These are phyloP conservation scores for Neoarius graeffei DNA, from an alignment of 2,113 vertebrate species.

Conservation along the genomic window DNA sequence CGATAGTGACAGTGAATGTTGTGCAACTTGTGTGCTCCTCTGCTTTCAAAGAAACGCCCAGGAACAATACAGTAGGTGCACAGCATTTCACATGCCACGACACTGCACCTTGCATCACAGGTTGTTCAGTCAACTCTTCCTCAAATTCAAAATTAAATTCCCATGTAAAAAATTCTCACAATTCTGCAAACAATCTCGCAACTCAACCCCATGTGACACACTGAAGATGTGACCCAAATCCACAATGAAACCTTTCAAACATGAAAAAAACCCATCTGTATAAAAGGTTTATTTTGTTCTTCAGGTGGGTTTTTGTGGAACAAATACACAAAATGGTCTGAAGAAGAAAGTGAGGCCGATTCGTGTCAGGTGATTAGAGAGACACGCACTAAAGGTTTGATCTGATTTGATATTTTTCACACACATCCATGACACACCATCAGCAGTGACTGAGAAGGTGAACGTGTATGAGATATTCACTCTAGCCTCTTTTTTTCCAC, in stretches of 20 bases:
- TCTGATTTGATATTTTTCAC: neutral
- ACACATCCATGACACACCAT: neutral
- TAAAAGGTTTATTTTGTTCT: too few species aligned
- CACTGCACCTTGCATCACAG: slow-evolving; percentile 11
- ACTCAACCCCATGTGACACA: neutral
- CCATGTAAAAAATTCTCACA: neutral
- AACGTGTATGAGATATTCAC: neutral
- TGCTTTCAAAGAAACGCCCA: slow-evolving; percentile 30
- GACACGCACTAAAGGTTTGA: neutral
- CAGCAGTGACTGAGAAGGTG: neutral
- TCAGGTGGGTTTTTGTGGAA: neutral
- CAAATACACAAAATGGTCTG: neutral
- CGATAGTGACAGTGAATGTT: slow-evolving; percentile 19
- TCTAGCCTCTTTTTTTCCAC: neutral
- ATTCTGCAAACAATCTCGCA: neutral
- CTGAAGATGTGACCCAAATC: neutral
- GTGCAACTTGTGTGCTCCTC: slow-evolving; percentile 6
- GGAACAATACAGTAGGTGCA: neutral
- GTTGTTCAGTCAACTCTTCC: slow-evolving; percentile 3
- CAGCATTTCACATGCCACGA: neutral
- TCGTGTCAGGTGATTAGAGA: neutral
- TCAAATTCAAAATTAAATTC: neutral
- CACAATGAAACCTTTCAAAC: neutral
- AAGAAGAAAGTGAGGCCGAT: neutral
- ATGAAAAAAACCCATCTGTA: too few species aligned